Conservation (phyloP, 2,888 invertebrate genomes). For the Peribatodes rhomboidaria region DNA sequence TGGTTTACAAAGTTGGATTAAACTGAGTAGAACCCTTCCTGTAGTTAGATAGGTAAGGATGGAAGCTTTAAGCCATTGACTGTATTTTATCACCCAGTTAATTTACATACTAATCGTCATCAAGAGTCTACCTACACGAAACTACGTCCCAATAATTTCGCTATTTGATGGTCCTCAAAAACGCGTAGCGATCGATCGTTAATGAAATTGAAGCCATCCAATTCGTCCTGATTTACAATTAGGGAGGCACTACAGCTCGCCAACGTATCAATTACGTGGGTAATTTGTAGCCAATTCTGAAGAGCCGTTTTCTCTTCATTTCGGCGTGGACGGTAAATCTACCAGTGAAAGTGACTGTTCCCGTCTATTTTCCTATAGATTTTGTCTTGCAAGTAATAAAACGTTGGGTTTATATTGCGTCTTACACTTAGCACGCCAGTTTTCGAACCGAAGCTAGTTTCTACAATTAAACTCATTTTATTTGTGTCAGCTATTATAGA, state of each 20-base stretch:
- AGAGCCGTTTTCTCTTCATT: conserved; percentile 48
- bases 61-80: neutral
- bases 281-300: conserved; percentile 49
- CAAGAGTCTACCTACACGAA: no score
- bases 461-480: neutral
- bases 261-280: conserved; percentile 47
- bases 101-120: no score
- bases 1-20: no score
- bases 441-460: neutral
- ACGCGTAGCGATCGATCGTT: conserved; percentile 38
- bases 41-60: no score
- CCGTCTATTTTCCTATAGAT: conserved; percentile 29
- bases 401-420: conserved; percentile 4
- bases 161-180: conserved; percentile 34
- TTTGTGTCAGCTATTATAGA: neutral
- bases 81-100: no score
- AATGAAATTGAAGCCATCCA: conserved; percentile 44
- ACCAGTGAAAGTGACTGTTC: conserved; percentile 32
- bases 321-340: conserved; percentile 42
- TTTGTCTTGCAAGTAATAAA: conserved; percentile 23
- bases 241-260: conserved; percentile 43
- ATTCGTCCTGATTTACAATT: conserved; percentile 43
- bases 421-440: neutral
- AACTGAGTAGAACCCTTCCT: no score
- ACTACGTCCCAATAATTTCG: conserved; percentile 31